These are phyloP conservation scores for Rattus rattus DNA, from an alignment of 2,113 vertebrate genomes.

Conservation along the genomic window DNA sequence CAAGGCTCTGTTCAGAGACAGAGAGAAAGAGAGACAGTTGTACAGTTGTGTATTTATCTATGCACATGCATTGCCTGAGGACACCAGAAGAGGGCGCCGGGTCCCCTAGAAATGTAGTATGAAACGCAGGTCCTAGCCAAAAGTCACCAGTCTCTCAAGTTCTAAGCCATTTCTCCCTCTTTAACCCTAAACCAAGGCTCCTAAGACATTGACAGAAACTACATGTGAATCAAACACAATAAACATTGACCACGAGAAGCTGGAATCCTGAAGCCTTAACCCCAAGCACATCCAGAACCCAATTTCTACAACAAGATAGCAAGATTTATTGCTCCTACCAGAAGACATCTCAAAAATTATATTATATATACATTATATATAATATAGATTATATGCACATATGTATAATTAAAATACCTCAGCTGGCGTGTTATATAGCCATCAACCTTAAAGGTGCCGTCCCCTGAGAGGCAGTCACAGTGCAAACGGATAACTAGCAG, in stretches of 20 bases:
- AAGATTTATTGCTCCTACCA: neutral
- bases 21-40: neutral
- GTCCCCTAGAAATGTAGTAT: neutral
- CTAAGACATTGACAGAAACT: neutral
- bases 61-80: neutral
- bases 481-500: too few species aligned
- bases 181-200: neutral
- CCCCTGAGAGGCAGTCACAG: too few species aligned
- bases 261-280: rapidly evolving
- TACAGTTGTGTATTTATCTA: too few species aligned
- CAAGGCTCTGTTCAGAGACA: neutral
- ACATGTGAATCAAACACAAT: neutral
- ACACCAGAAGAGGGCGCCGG: neutral
- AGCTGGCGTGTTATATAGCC: neutral
- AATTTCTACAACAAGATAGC: neutral
- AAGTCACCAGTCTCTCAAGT: neutral
- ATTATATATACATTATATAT: too few species aligned
- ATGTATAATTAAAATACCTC: neutral
- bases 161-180: neutral
- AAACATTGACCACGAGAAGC: rapidly evolving
- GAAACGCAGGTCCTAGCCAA: neutral
- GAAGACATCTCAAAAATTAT: neutral
- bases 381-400: neutral
- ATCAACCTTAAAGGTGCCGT: neutral
- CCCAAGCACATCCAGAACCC: too few species aligned